phyloP scores from a whole-genome alignment of 2,113 vertebrate species.

The Brienomyrus longianalis region DNA sequence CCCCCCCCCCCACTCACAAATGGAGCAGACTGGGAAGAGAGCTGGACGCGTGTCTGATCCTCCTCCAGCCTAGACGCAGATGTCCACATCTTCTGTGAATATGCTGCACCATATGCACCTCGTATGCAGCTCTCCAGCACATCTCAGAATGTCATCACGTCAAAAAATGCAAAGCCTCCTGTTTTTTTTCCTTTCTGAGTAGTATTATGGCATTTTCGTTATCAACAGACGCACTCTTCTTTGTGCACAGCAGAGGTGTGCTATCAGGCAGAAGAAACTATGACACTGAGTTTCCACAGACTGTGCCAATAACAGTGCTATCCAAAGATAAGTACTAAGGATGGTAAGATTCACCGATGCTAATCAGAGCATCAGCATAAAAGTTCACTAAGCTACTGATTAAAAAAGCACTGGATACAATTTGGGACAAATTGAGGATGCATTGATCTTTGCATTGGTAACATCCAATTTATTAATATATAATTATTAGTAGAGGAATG shows the following conservation, averaged over 20 bases:
- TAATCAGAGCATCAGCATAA: background rate
- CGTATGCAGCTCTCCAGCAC: conserved; percentile 19
- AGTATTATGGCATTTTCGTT: background rate
- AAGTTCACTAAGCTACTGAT: background rate
- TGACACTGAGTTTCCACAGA: background rate
- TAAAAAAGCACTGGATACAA: background rate
- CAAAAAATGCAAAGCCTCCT: background rate
- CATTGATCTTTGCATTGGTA: background rate
- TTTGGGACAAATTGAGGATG: background rate
- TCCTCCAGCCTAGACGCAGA: conserved; percentile 67
- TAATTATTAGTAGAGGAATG: background rate
- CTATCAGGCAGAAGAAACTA: background rate
- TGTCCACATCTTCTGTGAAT: conserved; percentile 62
- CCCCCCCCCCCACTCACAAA: conserved; percentile 42
- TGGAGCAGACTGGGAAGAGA: conserved; percentile 49
- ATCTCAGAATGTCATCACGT: conserved; percentile 5
- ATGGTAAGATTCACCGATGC: background rate
- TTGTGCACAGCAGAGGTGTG: background rate
- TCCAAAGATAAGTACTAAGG: background rate
- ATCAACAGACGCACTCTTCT: background rate
- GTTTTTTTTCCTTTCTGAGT: background rate
- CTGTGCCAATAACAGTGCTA: background rate
- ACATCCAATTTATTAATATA: background rate
- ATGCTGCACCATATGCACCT: conserved; percentile 61
- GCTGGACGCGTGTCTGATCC: conserved; percentile 53